Percentiles rank a stretch among this genome's conserved stretches.
These are phyloP conservation scores for Macrosiphum euphorbiae DNA, from an alignment of 2,888 invertebrate genomes.

Conservation along the genomic window DNA sequence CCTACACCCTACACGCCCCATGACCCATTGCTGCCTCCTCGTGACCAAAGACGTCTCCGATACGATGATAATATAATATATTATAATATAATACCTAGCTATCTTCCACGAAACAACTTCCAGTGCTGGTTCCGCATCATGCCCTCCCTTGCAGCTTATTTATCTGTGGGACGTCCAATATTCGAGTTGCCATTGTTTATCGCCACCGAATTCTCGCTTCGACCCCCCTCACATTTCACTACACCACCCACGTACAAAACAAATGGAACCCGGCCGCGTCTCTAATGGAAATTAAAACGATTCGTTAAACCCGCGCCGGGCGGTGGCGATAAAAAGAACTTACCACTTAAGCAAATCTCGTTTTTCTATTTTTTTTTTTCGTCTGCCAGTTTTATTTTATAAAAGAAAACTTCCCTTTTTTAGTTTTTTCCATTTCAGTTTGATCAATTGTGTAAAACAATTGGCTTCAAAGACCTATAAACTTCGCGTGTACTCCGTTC, in stretches of 20 bases:
- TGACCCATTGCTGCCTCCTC: neutral
- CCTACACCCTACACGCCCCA: neutral
- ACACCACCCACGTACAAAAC: slow-evolving; percentile 23
- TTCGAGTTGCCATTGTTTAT: slow-evolving; percentile 53
- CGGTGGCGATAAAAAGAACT: slow-evolving; percentile 56
- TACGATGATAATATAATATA: neutral
- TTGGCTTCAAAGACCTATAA: slow-evolving; percentile 56
- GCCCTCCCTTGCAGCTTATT: slow-evolving; percentile 4
- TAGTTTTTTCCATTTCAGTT: slow-evolving; percentile 14
- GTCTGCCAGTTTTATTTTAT: slow-evolving; percentile 45
- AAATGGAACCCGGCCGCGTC: slow-evolving; percentile 36
- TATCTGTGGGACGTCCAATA: slow-evolving; percentile 29
- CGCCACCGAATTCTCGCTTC: neutral
- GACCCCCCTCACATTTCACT: neutral
- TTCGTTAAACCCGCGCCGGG: slow-evolving; percentile 58
- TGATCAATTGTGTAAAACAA: slow-evolving; percentile 62
- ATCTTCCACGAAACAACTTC: neutral
- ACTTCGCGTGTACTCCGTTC: slow-evolving; percentile 2
- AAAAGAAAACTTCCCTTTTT: slow-evolving; percentile 44
- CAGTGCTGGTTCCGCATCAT: neutral
- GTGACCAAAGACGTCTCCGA: neutral
- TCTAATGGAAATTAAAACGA: slow-evolving; percentile 64
- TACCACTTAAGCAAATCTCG: slow-evolving; percentile 64
- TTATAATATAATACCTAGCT: neutral
- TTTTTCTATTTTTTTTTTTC: slow-evolving; percentile 30